Conservation (phyloP, 2,797 vertebrate genomes). For the Platalea minor region DNA sequence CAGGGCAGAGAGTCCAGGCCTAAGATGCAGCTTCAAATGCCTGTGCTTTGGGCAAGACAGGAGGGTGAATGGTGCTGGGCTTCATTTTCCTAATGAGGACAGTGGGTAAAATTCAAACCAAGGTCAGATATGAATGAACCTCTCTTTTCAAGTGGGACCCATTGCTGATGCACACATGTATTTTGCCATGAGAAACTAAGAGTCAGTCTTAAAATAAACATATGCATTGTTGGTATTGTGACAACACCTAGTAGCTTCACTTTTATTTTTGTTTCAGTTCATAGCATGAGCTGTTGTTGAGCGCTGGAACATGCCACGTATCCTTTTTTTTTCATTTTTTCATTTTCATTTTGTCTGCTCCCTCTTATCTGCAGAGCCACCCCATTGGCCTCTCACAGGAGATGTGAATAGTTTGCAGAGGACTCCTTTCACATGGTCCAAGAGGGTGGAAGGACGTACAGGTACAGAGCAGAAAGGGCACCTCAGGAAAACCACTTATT, state of each 20-base stretch:
- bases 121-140: not conserved
- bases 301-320: not conserved
- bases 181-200: not conserved
- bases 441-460: not conserved
- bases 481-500: not conserved
- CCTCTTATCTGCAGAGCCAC: not conserved
- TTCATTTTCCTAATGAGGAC: not conserved
- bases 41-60: not conserved
- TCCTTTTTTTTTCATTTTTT: not conserved
- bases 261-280: not conserved
- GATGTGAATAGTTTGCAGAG: not conserved
- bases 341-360: not conserved
- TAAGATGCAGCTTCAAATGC: not conserved
- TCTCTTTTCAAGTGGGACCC: not conserved
- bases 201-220: not conserved
- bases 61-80: not conserved
- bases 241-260: not conserved
- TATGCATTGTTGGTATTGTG: too few relatives aligned
- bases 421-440: not conserved
- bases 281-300: not conserved
- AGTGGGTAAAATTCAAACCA: not conserved
- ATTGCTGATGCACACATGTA: not conserved
- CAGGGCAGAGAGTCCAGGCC: not conserved
- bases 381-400: rapidly evolving
- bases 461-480: not conserved